Conservation (phyloP, 1,140 invertebrate species). For the Drosophila ficusphila region DNA sequence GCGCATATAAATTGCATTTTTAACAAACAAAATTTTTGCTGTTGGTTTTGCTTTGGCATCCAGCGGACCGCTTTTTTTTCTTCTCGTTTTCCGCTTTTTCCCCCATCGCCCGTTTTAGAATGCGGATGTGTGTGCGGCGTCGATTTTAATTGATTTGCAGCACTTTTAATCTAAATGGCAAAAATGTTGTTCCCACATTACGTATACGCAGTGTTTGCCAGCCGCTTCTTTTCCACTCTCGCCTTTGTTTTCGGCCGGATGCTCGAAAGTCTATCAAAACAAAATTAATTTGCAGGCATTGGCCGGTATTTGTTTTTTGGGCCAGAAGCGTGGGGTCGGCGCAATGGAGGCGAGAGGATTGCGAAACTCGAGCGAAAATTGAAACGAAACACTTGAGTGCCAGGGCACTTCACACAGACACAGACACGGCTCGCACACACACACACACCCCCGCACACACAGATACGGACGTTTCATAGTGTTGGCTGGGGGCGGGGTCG, state of each 20-base stretch:
- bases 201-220: constrained; percentile 51
- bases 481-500: background rate
- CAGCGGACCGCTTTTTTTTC: background rate
- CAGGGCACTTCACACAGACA: constrained; percentile 58
- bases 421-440: constrained; percentile 2
- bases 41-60: constrained; percentile 52
- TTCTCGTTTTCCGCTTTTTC: background rate
- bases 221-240: constrained; percentile 12
- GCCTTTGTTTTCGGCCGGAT: constrained; percentile 36
- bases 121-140: background rate
- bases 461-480: background rate
- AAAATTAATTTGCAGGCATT: constrained; percentile 76
- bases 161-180: constrained; percentile 55
- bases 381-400: constrained; percentile 80
- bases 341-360: constrained; percentile 10
- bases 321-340: background rate
- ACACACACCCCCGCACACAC: background rate
- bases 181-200: constrained; percentile 50
- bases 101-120: constrained; percentile 15
- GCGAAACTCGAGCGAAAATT: constrained; percentile 70
- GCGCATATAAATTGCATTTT: constrained; percentile 81
- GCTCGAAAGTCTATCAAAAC: constrained; percentile 78
- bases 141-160: constrained; percentile 71
- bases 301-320: constrained; percentile 47
- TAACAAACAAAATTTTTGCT: constrained; percentile 65